These are phyloP conservation scores for Pseudococcus jackbeardsleyi DNA, from an alignment of 2,888 invertebrate species.

Conservation along the genomic window DNA sequence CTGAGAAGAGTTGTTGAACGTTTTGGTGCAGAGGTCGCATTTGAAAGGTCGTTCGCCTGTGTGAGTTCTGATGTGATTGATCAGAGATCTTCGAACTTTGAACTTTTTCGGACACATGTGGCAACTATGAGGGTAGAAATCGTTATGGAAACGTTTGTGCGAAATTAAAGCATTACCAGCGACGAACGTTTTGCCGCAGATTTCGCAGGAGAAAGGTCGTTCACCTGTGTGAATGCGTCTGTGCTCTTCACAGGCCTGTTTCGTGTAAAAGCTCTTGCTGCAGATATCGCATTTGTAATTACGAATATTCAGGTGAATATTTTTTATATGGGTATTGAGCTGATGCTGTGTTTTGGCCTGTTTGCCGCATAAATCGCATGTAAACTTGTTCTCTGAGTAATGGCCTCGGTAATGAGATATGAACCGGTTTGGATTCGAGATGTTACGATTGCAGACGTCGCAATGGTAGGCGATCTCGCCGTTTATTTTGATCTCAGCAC, in stretches of 20 bases:
- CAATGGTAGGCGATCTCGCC: conserved; percentile 56
- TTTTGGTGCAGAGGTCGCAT: conserved; percentile 66
- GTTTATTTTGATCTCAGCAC: conserved; percentile 55
- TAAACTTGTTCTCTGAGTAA: conserved; percentile 67
- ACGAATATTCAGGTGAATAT: conserved; percentile 71
- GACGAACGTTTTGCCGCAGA: conserved; percentile 69
- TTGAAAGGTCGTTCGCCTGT: conserved; percentile 66
- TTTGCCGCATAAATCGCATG: conserved; percentile 68
- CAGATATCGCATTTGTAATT: conserved; percentile 73
- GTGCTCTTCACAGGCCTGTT: conserved; percentile 71
- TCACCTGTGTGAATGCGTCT: conserved; percentile 71
- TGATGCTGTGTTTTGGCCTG: conserved; percentile 66
- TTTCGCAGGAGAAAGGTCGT: conserved; percentile 71
- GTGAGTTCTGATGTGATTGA: conserved; percentile 66
- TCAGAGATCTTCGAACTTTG: conserved; percentile 68
- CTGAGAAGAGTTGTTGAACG: conserved; percentile 65
- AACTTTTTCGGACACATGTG: conserved; percentile 73
- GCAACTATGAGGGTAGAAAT: conserved; percentile 72
- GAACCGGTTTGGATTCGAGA: conserved; percentile 32
- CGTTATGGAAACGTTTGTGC: conserved; percentile 73
- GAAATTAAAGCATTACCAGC: conserved; percentile 72
- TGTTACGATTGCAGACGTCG: conserved; percentile 55
- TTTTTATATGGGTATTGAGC: conserved; percentile 72
- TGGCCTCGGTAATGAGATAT: conserved; percentile 67
- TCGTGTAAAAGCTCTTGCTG: conserved; percentile 72